phyloP scores from a whole-genome alignment of 1,140 invertebrate genomes.

The Bathynomus jamesi region DNA sequence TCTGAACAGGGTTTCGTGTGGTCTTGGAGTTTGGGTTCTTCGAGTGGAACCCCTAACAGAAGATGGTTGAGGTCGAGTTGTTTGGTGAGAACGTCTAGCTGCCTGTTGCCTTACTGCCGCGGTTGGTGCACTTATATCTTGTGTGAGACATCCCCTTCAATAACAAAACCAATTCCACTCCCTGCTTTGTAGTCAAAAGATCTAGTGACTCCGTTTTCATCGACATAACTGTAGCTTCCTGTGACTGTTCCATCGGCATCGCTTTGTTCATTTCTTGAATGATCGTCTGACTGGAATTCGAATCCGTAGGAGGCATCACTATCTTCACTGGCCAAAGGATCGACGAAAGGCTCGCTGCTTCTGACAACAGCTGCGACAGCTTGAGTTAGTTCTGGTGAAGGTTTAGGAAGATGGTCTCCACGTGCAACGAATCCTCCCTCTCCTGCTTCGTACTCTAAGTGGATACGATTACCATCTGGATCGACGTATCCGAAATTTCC shows the following conservation, averaged over 20 bases:
- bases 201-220: slow-evolving; percentile 33
- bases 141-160: slow-evolving; percentile 24
- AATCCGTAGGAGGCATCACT: slow-evolving; percentile 37
- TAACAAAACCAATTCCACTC: slow-evolving; percentile 30
- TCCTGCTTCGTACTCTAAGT: slow-evolving; percentile 19
- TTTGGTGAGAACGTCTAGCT: neutral
- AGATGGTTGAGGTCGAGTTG: neutral
- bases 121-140: slow-evolving; percentile 4
- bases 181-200: slow-evolving; percentile 28
- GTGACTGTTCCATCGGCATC: slow-evolving; percentile 40
- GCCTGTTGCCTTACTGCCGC: neutral
- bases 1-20: neutral
- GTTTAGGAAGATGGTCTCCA: neutral
- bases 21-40: neutral
- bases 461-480: slow-evolving; percentile 19
- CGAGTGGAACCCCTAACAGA: neutral
- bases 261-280: slow-evolving; percentile 31
- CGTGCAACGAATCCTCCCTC: slow-evolving; percentile 22
- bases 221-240: slow-evolving; percentile 42
- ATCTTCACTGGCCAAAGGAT: slow-evolving; percentile 22
- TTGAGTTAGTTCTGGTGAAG: neutral
- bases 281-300: slow-evolving; percentile 35
- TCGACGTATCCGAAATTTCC: slow-evolving; percentile 25
- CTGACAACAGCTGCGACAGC: neutral
- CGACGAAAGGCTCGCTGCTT: slow-evolving; percentile 7